A percentile compares a stretch with the other conserved stretches of the same genome.
These are phyloP conservation scores for Autographa pulchrina DNA, from an alignment of 2,888 invertebrate species.

Conservation along the genomic window DNA sequence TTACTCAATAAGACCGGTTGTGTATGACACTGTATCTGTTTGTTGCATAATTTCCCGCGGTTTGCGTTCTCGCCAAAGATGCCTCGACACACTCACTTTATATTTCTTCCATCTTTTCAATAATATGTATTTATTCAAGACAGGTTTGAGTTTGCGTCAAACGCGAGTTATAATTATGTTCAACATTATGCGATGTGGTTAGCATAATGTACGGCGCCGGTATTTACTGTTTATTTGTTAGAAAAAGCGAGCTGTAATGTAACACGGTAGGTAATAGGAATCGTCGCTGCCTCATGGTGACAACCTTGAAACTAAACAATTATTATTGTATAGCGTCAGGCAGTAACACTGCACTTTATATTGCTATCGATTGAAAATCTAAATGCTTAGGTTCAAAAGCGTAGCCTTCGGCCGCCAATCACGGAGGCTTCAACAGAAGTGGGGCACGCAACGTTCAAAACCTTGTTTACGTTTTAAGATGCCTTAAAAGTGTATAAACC, in stretches of 20 bases:
- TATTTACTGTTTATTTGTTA: conserved; percentile 17
- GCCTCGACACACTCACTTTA: conserved; percentile 33
- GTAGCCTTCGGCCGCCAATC: not conserved
- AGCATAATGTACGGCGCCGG: conserved; percentile 13
- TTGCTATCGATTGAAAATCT: conserved; percentile 34
- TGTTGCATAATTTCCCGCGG: conserved; percentile 79
- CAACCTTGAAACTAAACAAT: conserved; percentile 29
- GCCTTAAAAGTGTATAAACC: not conserved
- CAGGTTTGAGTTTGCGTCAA: conserved; percentile 31
- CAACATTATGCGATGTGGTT: conserved; percentile 6
- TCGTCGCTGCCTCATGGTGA: conserved; percentile 10
- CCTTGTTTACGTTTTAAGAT: not conserved
- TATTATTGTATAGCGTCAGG: conserved; percentile 21
- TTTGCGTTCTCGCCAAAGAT: conserved; percentile 54
- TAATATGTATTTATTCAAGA: conserved; percentile 33
- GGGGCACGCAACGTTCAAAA: not conserved
- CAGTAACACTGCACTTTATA: conserved; percentile 40
- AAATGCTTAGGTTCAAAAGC: conserved; percentile 7
- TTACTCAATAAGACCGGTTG: conserved; percentile 79
- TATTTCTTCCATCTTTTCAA: conserved; percentile 32
- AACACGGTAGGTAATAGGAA: conserved; percentile 7
- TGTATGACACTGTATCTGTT: conserved; percentile 63
- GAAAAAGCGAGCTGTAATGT: conserved; percentile 14
- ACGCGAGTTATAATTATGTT: conserved; percentile 15
- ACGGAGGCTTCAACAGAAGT: not conserved